Percentiles rank a stretch among this genome's conserved stretches.
phyloP scores from a whole-genome alignment of 1,140 invertebrate genomes.

The Holotrichia oblita region DNA sequence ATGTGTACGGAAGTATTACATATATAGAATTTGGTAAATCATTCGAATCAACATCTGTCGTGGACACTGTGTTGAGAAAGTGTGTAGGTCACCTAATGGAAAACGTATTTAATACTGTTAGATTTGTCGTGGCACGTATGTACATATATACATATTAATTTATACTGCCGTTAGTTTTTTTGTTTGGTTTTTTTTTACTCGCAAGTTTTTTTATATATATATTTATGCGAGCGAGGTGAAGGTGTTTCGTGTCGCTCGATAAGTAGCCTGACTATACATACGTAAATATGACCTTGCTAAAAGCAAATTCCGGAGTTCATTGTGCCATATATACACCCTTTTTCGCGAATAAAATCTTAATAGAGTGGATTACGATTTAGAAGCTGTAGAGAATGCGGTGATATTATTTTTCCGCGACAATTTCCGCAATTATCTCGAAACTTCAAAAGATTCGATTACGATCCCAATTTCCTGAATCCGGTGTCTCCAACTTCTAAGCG shows the following conservation, averaged over 20 bases:
- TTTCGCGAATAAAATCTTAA: neutral
- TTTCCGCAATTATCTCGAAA: conserved; percentile 35
- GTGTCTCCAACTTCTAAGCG: conserved; percentile 47
- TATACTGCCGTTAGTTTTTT: neutral
- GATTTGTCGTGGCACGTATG: neutral
- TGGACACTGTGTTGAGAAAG: conserved; percentile 8
- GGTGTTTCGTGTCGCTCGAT: neutral
- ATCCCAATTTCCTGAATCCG: conserved; percentile 50
- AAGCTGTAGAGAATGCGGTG: neutral
- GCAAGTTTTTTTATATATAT: neutral
- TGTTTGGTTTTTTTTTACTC: neutral
- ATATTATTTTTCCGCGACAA: neutral
- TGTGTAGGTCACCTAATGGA: conserved; percentile 28
- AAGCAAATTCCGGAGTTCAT: conserved; percentile 3
- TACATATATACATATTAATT: neutral
- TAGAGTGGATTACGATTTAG: neutral
- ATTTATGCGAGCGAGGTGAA: neutral
- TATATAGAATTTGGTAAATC: conserved; percentile 34
- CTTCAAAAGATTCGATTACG: conserved; percentile 31
- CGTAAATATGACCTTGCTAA: conserved; percentile 2
- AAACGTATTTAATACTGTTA: neutral
- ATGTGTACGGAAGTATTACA: conserved; percentile 32
- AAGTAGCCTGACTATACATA: neutral
- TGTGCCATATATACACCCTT: neutral
- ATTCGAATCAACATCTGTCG: conserved; percentile 21